A percentile compares a stretch with the other conserved stretches of the same genome.
phyloP scores from a whole-genome alignment of 2,888 invertebrate species.

The Cantharis rustica region DNA sequence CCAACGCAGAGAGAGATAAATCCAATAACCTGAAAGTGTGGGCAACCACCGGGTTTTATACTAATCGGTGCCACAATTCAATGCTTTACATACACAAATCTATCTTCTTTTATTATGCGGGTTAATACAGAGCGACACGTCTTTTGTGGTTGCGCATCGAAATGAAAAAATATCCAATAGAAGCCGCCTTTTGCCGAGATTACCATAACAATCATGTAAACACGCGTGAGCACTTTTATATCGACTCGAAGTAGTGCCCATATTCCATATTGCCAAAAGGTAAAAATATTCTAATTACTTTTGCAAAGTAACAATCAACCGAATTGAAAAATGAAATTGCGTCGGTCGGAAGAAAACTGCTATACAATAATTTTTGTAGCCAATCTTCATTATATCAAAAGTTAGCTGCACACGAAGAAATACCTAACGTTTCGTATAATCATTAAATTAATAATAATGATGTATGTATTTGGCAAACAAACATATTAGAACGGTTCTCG shows the following conservation, averaged over 20 bases:
- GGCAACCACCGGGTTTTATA: constrained; percentile 21
- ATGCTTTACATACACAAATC: constrained; percentile 21
- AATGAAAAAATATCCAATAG: constrained; percentile 17
- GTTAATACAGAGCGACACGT: constrained; percentile 22
- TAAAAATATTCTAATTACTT: neutral
- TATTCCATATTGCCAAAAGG: neutral
- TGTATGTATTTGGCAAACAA: neutral
- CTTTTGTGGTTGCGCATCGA: constrained; percentile 10
- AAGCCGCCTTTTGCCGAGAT: constrained; percentile 21
- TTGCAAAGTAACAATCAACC: neutral
- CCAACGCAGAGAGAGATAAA: constrained; percentile 10
- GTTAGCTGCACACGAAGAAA: neutral
- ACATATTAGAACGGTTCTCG: neutral
- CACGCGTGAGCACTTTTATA: constrained; percentile 31
- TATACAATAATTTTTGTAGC: neutral
- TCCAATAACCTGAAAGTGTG: constrained; percentile 10
- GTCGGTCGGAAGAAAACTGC: neutral
- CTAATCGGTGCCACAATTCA: constrained; percentile 15
- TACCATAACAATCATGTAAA: constrained; percentile 35
- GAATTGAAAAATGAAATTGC: neutral
- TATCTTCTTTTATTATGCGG: constrained; percentile 16
- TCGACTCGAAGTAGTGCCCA: constrained; percentile 7
- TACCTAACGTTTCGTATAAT: neutral
- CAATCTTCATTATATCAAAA: neutral
- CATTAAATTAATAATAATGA: neutral